Evolutionary conservation across 1,140 invertebrate species (phyloP).

Genomic region (Cotesia glomerata): DNA sequence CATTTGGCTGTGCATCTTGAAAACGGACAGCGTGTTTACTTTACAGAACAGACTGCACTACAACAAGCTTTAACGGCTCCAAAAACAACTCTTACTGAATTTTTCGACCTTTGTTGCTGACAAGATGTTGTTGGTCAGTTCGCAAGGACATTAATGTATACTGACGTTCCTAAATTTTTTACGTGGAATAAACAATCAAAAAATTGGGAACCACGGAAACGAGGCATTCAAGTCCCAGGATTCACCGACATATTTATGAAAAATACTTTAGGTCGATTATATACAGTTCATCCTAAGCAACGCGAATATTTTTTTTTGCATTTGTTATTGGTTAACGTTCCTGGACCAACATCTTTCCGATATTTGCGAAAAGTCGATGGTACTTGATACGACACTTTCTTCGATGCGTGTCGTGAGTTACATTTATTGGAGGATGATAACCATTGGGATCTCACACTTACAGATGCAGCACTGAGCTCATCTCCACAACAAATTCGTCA

Average conservation of each 20-base stretch:
- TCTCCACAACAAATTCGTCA: no score
- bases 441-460: constrained; percentile 53
- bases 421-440: constrained; percentile 52
- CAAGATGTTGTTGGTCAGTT: constrained; percentile 44
- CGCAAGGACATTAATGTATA: constrained; percentile 56
- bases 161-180: constrained; percentile 44
- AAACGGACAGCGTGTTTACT: constrained; percentile 57
- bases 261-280: no score
- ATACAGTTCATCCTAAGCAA: background rate
- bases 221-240: constrained; percentile 44
- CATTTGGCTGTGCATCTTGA: constrained; percentile 52
- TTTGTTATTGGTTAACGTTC: constrained; percentile 56
- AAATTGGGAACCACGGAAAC: constrained; percentile 50
- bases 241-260: constrained; percentile 37
- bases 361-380: constrained; percentile 58
- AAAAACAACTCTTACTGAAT: constrained; percentile 48
- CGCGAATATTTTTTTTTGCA: constrained; percentile 60
- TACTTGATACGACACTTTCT: constrained; percentile 48
- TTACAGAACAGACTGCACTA: constrained; percentile 45
- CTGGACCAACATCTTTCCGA: constrained; percentile 59
- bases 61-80: background rate
- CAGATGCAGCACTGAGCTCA: constrained; percentile 46
- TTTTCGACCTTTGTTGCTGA: constrained; percentile 51
- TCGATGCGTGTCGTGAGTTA: constrained; percentile 52
- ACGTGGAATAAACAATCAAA: constrained; percentile 44